A percentile compares a stretch with the other conserved stretches of the same genome.
These are phyloP conservation scores for Bambusicola thoracicus DNA, from an alignment of 2,113 vertebrate species.

Conservation along the genomic window DNA sequence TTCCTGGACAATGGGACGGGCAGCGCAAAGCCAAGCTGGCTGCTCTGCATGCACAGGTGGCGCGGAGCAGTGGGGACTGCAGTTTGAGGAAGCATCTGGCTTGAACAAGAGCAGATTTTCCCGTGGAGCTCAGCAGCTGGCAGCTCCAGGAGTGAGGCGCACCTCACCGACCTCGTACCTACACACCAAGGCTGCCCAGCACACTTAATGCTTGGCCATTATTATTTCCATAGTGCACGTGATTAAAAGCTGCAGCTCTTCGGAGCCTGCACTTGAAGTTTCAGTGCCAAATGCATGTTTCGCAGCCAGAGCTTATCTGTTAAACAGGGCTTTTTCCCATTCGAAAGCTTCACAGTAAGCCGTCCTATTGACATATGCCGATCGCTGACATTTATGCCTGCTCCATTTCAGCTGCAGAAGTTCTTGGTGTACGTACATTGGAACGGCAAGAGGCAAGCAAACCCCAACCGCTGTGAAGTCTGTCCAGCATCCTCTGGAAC, in stretches of 20 bases:
- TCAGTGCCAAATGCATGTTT: not conserved
- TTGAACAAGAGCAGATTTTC: not conserved
- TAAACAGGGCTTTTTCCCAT: not conserved
- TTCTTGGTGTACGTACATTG: not conserved
- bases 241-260: not conserved
- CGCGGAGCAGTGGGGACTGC: fast-evolving
- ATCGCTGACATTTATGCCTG: not conserved
- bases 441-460: not conserved
- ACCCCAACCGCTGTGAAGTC: not conserved
- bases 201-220: not conserved
- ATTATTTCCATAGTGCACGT: not conserved
- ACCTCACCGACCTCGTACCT: not conserved
- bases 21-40: fast-evolving
- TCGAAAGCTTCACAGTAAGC: not conserved
- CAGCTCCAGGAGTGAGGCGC: not conserved
- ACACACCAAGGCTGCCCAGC: not conserved
- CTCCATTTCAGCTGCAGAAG: not conserved
- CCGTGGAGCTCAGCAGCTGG: not conserved
- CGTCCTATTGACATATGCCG: not conserved
- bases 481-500: not conserved
- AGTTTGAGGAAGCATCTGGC: not conserved
- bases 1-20: fast-evolving
- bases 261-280: not conserved
- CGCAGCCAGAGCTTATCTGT: not conserved
- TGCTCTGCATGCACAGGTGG: fast-evolving